These are phyloP conservation scores for Prietella phreatophila DNA, from an alignment of 2,113 vertebrate species.

Conservation along the genomic window DNA sequence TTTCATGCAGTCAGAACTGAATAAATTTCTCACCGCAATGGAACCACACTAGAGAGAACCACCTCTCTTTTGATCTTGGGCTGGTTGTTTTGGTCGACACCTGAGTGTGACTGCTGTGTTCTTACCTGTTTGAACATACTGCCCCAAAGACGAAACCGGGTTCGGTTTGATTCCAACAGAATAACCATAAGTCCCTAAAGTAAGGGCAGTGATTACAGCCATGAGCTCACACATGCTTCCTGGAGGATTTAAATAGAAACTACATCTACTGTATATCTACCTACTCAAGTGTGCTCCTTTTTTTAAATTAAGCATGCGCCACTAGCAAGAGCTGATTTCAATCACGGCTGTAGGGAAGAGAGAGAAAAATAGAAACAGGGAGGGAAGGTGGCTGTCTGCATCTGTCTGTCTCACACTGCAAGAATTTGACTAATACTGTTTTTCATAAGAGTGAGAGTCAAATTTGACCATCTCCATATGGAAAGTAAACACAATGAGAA, in stretches of 20 bases:
- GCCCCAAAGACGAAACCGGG: background rate
- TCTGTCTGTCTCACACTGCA: too few relatives aligned
- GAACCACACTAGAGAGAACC: background rate
- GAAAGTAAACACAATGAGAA: background rate
- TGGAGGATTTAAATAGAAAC: conserved; percentile 4
- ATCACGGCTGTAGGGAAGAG: background rate
- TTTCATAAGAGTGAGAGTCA: background rate
- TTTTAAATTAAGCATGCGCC: background rate
- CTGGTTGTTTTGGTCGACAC: background rate
- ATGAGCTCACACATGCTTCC: background rate
- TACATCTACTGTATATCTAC: background rate
- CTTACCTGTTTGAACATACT: background rate
- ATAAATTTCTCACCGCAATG: background rate
- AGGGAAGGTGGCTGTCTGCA: background rate
- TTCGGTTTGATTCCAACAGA: background rate
- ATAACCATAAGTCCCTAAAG: too few relatives aligned
- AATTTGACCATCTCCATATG: background rate
- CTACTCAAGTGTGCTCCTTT: background rate
- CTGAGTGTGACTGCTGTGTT: background rate
- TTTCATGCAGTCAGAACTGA: background rate
- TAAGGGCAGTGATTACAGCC: background rate
- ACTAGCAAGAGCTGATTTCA: background rate
- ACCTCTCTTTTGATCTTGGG: too few relatives aligned
- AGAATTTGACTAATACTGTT: background rate
- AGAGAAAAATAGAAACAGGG: background rate